These are phyloP conservation scores for Scytalopus superciliaris DNA, from an alignment of 2,113 vertebrate genomes.

Conservation along the genomic window DNA sequence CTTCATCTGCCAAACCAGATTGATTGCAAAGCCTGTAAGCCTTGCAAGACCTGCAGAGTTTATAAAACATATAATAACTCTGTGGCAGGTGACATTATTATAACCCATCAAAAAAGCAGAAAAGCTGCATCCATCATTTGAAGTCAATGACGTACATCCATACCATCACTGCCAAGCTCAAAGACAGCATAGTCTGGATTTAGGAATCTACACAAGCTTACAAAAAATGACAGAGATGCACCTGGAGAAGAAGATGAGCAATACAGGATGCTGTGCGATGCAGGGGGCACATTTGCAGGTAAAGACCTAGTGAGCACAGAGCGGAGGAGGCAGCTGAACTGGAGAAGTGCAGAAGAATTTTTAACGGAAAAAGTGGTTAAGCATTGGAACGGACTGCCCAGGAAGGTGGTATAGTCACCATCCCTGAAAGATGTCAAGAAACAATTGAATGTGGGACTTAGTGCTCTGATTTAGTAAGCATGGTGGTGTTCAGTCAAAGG, in stretches of 20 bases:
- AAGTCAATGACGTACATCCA: not conserved
- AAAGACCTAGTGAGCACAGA: not conserved
- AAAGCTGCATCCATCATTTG: conserved; percentile 25
- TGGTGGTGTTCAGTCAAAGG: not conserved
- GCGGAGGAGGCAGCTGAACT: not conserved
- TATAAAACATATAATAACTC: not conserved
- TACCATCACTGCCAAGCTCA: not conserved
- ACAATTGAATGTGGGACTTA: not conserved
- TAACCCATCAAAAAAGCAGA: conserved; percentile 11
- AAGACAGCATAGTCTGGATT: not conserved
- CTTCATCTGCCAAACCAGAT: not conserved
- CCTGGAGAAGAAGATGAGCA: not conserved
- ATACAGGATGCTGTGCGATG: not conserved
- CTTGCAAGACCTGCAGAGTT: not conserved
- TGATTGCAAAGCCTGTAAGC: not conserved
- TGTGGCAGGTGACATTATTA: conserved; percentile 16
- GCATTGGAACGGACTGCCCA: not conserved
- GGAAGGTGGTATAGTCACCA: not conserved
- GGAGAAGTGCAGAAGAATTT: not conserved
- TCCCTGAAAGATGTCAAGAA: not conserved
- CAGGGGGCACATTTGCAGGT: not conserved
- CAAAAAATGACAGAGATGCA: not conserved
- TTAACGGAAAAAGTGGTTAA: not conserved
- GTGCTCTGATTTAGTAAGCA: not conserved
- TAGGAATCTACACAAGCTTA: not conserved